Evolutionary conservation across 2,797 vertebrate species (phyloP).

Genomic region (Percopsis omiscomaycus): DNA sequence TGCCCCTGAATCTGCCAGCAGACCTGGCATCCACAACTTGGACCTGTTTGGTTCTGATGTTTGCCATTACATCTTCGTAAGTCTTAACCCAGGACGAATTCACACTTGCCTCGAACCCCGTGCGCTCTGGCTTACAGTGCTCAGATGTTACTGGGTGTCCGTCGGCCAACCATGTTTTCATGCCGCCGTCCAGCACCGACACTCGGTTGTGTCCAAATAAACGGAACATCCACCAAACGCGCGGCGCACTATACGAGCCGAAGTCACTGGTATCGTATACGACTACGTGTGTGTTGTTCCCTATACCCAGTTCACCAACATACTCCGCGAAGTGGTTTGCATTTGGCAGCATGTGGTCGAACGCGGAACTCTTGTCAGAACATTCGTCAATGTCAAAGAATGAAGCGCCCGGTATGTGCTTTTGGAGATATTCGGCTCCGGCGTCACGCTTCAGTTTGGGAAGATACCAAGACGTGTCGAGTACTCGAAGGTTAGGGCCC

Average conservation of each 20-base stretch:
- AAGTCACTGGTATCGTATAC: slow-evolving; percentile 89
- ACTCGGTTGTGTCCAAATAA: slow-evolving; percentile 87
- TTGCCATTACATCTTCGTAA: slow-evolving; percentile 87
- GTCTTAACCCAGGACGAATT: slow-evolving; percentile 82
- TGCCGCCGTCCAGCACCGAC: slow-evolving; percentile 89
- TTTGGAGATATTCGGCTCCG: slow-evolving; percentile 81
- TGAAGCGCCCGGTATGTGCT: slow-evolving; percentile 85
- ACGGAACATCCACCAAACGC: slow-evolving; percentile 97
- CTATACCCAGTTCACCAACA: slow-evolving; percentile 83
- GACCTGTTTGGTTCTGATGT: slow-evolving; percentile 76
- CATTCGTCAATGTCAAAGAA: slow-evolving; percentile 93
- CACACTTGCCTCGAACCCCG: slow-evolving; percentile 73
- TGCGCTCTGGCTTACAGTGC: slow-evolving; percentile 56
- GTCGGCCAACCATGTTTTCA: slow-evolving; percentile 86
- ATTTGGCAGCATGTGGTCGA: slow-evolving; percentile 88
- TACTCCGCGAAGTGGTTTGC: slow-evolving; percentile 80
- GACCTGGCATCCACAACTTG: slow-evolving; percentile 89
- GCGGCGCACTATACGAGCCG: slow-evolving; percentile 86
- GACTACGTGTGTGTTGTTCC: slow-evolving; percentile 88
- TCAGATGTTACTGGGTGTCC: slow-evolving; percentile 79
- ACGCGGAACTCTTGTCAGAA: slow-evolving; percentile 74
- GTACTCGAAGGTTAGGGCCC: slow-evolving; percentile 80
- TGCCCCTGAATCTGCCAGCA: slow-evolving; percentile 83
- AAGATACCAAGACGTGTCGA: slow-evolving; percentile 90
- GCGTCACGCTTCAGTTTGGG: slow-evolving; percentile 80